phyloP scores from a whole-genome alignment of 1,140 invertebrate genomes.

The Archivesica marissinica region DNA sequence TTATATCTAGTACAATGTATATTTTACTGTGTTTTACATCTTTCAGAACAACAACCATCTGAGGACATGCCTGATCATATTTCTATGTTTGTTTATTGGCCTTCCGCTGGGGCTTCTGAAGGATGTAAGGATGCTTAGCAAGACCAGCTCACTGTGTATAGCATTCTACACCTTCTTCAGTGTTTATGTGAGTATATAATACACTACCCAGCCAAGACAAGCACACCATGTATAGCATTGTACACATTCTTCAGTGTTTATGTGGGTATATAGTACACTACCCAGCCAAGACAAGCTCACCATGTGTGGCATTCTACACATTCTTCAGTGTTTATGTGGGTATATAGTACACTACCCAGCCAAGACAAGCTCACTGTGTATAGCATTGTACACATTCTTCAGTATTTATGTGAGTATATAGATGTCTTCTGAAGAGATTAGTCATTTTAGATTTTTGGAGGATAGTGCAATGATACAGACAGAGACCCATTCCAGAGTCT shows the following conservation, averaged over 20 bases:
- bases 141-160: constrained; percentile 94
- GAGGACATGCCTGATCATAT: constrained; percentile 86
- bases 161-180: constrained; percentile 95
- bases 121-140: constrained; percentile 95
- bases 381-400: constrained; percentile 95
- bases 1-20: background rate
- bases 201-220: background rate
- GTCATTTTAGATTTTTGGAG: no score
- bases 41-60: constrained; percentile 88
- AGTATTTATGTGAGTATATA: constrained; percentile 91
- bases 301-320: background rate
- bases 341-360: background rate
- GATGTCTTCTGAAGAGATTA: no score
- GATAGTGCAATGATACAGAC: no score
- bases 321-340: background rate
- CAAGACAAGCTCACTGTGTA: constrained; percentile 93
- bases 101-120: constrained; percentile 95
- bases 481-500: no score
- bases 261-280: no score
- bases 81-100: constrained; percentile 92
- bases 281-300: no score
- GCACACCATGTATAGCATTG: no score
- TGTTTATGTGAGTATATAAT: constrained; percentile 89
- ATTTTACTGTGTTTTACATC: background rate
- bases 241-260: no score